phyloP scores from a whole-genome alignment of 2,113 vertebrate species.

The Phaethornis superciliosus region DNA sequence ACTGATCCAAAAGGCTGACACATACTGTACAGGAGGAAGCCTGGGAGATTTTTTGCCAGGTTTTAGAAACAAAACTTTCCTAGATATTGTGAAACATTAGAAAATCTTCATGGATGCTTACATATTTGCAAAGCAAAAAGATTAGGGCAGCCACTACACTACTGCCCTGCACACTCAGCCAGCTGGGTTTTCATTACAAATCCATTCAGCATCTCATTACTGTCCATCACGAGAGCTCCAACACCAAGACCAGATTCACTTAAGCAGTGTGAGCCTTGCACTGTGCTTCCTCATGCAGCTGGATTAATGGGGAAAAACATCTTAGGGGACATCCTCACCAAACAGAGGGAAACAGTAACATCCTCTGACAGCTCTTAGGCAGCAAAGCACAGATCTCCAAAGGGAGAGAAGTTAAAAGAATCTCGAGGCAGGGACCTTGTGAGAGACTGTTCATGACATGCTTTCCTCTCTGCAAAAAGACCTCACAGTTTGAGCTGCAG shows the following conservation, averaged over 20 bases:
- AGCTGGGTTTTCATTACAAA: neutral
- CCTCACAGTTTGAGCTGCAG: constrained; percentile 29
- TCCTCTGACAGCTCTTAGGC: constrained; percentile 33
- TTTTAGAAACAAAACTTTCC: constrained; percentile 2
- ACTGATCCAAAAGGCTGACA: neutral
- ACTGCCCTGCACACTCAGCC: neutral
- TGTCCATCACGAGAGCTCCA: neutral
- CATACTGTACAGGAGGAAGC: neutral
- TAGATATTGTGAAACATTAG: neutral
- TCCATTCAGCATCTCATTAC: constrained; percentile 16
- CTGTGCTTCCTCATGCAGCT: neutral
- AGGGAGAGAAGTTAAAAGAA: constrained; percentile 28
- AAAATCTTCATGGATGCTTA: neutral
- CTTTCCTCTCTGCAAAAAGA: constrained; percentile 6
- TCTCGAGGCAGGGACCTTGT: neutral
- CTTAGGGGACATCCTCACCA: constrained; percentile 22
- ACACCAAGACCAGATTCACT: neutral
- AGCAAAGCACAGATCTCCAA: constrained; percentile 23
- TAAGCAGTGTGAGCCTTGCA: neutral
- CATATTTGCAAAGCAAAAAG: neutral
- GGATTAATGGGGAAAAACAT: constrained; percentile 18
- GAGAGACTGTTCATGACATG: neutral
- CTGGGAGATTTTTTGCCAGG: neutral
- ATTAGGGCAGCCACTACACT: neutral
- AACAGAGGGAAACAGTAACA: neutral